Base-by-base conservation (phyloP, 2,113 vertebrate genomes). In the Rhombomys opimus region DNA sequence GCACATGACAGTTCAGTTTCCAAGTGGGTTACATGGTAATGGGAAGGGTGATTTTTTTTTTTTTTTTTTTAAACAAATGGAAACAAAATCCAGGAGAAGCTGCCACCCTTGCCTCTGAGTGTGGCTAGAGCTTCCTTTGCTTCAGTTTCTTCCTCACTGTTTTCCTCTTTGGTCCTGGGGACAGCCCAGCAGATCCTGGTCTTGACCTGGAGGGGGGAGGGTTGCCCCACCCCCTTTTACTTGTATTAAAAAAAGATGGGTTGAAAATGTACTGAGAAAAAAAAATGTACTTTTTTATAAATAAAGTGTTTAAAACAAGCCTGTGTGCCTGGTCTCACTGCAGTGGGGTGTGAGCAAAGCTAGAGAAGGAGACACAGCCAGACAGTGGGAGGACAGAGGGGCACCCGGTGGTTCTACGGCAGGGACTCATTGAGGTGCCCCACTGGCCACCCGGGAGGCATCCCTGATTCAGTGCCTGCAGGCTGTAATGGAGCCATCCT, bases 271-370 rank as follows among this genome's bases (percentile, higher is more conserved):
- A 98, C 98, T 98, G 98, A 86, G 98, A 98, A 97, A 96, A 94
- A 46, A 98, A 98, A 98, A 98, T 98, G 98, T 98, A 99, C 98
- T 98, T 99, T 99, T 99, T 98, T 98, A 99, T 99, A 99, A 99
- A 99, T 99, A 99, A 99, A 99, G 98, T 98, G 94, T 98, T 98
- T 98, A 98, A 99, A 99, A 99, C 0, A 41, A 98, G 1, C 54
- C 27, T 30, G 68, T 70, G 14, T 73, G 65, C 90, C n/a, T 86
- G 0, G 3, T 6, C 25, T 92, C 17, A 0, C 76, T 25, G 2
- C 10, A 50, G 18, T 61, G n/a, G 72, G 41, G 9, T 2, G 0
- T 0, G 57, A 52, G 30, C 35, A 7, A 18, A 65, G 68, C 73
- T 68, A 14, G 41, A 57, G 23, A 5, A n/a, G 23, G 50, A 32